Conservation (phyloP, 2,113 vertebrate genomes). For the Daphoenositta chrysoptera region DNA sequence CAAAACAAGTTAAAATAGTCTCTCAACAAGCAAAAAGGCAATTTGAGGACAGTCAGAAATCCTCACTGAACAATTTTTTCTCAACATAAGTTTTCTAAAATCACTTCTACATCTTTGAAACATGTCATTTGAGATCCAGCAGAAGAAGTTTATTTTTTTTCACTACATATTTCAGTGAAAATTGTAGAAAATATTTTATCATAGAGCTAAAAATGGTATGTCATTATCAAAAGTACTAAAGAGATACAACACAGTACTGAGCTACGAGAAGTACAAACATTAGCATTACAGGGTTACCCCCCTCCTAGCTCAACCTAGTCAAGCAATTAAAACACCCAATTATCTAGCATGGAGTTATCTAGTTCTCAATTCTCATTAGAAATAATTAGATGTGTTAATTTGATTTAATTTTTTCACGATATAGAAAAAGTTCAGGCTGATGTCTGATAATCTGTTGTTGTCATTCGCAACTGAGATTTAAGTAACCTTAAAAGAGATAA, state of each 20-base stretch:
- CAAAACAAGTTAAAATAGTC: background rate
- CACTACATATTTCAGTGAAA: background rate
- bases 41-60: background rate
- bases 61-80: background rate
- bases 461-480: background rate
- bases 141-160: background rate
- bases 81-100: background rate
- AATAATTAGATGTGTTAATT: background rate
- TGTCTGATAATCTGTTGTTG: background rate
- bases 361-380: background rate
- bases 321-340: background rate
- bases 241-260: background rate
- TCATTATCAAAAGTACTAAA: background rate
- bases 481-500: background rate
- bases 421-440: background rate
- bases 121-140: background rate
- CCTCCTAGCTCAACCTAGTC: background rate
- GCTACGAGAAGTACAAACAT: background rate
- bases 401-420: background rate
- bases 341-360: background rate
- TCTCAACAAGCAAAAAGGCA: background rate
- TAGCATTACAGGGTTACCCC: background rate
- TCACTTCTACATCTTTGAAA: background rate
- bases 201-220: background rate
- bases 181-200: background rate